Base-by-base conservation (phyloP, 2,888 invertebrate genomes). In the Lottia scabra region DNA sequence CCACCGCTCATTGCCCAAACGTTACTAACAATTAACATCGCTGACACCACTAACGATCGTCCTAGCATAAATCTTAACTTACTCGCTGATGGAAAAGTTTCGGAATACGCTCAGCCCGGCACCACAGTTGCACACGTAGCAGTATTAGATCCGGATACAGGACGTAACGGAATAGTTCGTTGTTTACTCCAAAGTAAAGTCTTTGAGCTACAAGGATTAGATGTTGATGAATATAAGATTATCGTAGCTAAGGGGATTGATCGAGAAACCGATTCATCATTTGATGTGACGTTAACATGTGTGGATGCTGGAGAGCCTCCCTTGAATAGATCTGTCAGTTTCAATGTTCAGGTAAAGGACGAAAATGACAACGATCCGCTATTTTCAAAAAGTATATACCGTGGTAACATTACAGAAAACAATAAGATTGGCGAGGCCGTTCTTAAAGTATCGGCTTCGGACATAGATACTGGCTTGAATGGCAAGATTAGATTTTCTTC, bases 41-140 rank as follows among this genome's bases (percentile, higher is more conserved):
- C 96, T 84, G 90, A 90, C 74, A 96, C 96, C 89, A 97, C 97
- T 89, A 98, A 98, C 89, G 97, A 97, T 88, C 96, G 97, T 8
- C 97, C 98, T 0, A 92, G 95, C 38, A 83, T 85, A 19, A 82
- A 81, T 66, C 75, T 84, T 26, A 84, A 83, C 71, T 78, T 84
- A 44, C 75, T 85, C 48, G 81, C 82, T 19, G 77, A 78, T 1
- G 84, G 84, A 16, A 67, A 75, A 44, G 78, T 85, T 19, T 80
- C 85, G 0, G 85, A 85, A 67, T 80, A 81, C 62, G 83, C 83
- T 8, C 83, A 81, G 70, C 77, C 81, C 2, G 85, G 84, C 0
- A 81, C 83, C 13, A 82, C 82, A 19, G 84, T 84, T n/a, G 84
- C 84, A 4, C 81, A 83, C 65, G 75, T 85, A 46, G 81, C 72